phyloP scores from a whole-genome alignment of 53 echinoderm and acorn worm genomes.

The Henricia sp. region DNA sequence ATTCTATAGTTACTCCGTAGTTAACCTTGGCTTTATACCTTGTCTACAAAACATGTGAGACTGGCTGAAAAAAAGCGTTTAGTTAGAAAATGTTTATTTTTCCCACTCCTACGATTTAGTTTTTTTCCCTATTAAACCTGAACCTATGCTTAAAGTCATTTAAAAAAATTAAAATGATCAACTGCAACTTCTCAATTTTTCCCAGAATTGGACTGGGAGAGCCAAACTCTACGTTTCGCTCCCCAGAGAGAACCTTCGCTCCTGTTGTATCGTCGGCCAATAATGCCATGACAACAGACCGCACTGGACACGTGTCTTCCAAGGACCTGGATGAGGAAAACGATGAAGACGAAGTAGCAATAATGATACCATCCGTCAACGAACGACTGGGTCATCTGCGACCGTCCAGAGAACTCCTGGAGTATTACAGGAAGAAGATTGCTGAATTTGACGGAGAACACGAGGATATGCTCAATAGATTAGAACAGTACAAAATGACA shows the following conservation, averaged over 20 bases:
- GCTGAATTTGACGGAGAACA: constrained; percentile 99
- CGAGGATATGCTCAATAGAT: constrained; percentile 89
- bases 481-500: constrained; percentile 95
- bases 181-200: no score
- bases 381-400: constrained; percentile 91
- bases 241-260: constrained; percentile 21
- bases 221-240: constrained; percentile 13
- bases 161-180: no score
- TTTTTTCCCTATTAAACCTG: no score
- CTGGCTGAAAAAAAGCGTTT: no score
- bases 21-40: no score
- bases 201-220: constrained; percentile 10
- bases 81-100: no score
- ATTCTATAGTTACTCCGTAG: no score
- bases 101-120: no score
- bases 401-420: constrained; percentile 94
- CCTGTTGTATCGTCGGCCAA: neutral
- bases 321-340: constrained; percentile 19
- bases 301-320: constrained; percentile 38
- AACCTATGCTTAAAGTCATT: no score
- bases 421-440: constrained; percentile 97
- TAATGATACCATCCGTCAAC: constrained; percentile 84
- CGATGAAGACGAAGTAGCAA: constrained; percentile 51
- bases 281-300: neutral
- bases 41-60: no score